phyloP scores from a whole-genome alignment of 2,888 invertebrate species.

The Cantharis rustica region DNA sequence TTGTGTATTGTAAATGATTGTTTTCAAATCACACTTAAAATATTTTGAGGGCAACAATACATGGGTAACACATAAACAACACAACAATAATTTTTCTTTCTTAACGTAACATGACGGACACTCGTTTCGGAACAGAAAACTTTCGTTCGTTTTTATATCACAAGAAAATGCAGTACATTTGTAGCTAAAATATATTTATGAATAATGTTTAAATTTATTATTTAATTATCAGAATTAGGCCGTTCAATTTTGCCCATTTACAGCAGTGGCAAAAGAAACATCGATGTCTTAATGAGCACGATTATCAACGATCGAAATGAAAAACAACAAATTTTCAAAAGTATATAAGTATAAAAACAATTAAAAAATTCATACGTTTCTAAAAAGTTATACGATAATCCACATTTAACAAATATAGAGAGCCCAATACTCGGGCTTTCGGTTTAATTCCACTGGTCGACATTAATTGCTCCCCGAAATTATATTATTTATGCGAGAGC shows the following conservation, averaged over 20 bases:
- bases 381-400: neutral
- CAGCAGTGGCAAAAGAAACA: conserved; percentile 12
- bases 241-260: conserved; percentile 11
- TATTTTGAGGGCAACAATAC: conserved; percentile 52
- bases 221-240: conserved; percentile 15
- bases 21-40: conserved; percentile 48
- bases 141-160: conserved; percentile 23
- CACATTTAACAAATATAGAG: neutral
- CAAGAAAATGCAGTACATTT: conserved; percentile 11
- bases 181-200: conserved; percentile 14
- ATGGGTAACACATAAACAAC: conserved; percentile 47
- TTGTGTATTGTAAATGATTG: conserved; percentile 48
- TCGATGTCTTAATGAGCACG: neutral
- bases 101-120: conserved; percentile 24
- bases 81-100: conserved; percentile 33
- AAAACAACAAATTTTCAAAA: neutral
- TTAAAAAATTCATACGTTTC: neutral
- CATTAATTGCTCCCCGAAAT: neutral
- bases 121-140: conserved; percentile 17
- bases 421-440: neutral
- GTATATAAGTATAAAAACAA: neutral
- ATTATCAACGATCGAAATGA: neutral
- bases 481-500: no score
- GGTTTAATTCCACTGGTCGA: neutral
- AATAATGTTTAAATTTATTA: conserved; percentile 5